Base-by-base conservation (phyloP, 2,888 invertebrate genomes). In the Sepioteuthis lessoniana region DNA sequence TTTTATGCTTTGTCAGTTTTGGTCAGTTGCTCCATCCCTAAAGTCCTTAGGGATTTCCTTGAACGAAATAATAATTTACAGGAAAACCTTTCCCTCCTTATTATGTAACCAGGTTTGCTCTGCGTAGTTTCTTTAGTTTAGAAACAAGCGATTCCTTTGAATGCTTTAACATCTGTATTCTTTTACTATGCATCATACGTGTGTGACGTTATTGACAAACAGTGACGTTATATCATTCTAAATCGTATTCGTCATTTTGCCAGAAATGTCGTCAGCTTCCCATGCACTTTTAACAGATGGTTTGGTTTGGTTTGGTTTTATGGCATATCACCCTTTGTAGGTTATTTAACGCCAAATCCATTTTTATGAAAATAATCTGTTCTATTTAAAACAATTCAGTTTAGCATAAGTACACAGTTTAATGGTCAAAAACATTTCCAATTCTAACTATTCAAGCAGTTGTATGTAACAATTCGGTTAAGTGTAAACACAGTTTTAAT, bases 91-190 rank as follows among this genome's bases (percentile, higher is more conserved):
- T 76, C 76, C 76, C 76, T 76, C 76, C 16, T 76, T n/a, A 76
- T 76, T n/a, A 16, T n/a, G n/a, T 76, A 35, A 76, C 16, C n/a
- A 35, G 13, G 13, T 76, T 76, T 19, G n/a, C n/a, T 76, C 19
- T 35, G n/a, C n/a, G 76, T 76, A 35, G 35, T 76, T 76, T 76
- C n/a, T 35, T 76, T 76, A n/a, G 76, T 76, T 76, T 76, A n/a
- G n/a, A 35, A n/a, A 76, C n/a, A 35, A 76, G 76, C 76, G 76
- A 76, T 76, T 76, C n/a, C 76, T 76, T 76, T 76, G 76, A 76
- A 76, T 76, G 76, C 76, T 35, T 76, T 76, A n/a, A n/a, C n/a
- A 16, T 76, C n/a, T 76, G 35, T 76, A 76, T 76, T 76, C 13
- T 76, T 4, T 35, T 76, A 16, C n/a, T n/a, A 25, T 76, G 1